Percentiles rank a stretch among this genome's conserved stretches.
These are phyloP conservation scores for Mizuhopecten yessoensis DNA, from an alignment of 1,140 invertebrate genomes.

Conservation along the genomic window DNA sequence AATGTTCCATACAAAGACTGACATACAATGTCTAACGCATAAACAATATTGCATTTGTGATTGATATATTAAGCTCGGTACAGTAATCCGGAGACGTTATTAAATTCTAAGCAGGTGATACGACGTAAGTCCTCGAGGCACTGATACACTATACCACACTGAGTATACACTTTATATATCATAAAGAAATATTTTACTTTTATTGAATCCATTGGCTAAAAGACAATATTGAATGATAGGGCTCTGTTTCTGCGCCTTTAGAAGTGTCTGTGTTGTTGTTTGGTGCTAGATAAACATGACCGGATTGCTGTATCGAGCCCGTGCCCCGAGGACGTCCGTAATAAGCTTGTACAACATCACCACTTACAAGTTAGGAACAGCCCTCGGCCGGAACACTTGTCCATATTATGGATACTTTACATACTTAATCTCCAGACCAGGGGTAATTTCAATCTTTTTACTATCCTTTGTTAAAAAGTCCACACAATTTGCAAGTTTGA, in stretches of 20 bases:
- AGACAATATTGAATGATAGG: background rate
- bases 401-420: constrained; percentile 12
- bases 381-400: constrained; percentile 9
- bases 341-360: constrained; percentile 34
- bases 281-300: background rate
- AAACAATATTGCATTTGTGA: constrained; percentile 26
- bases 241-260: background rate
- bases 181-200: constrained; percentile 29
- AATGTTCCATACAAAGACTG: background rate
- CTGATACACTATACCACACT: background rate
- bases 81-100: background rate
- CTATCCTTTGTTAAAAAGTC: constrained; percentile 39
- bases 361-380: constrained; percentile 33
- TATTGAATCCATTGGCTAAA: background rate
- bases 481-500: constrained; percentile 30
- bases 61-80: background rate
- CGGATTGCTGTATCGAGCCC: background rate
- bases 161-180: constrained; percentile 29
- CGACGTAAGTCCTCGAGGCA: background rate
- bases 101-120: constrained; percentile 25
- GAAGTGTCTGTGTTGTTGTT: constrained; percentile 14
- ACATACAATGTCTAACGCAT: background rate
- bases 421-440: constrained; percentile 10
- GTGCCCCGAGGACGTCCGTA: background rate
- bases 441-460: constrained; percentile 35